Conservation (phyloP, 2,113 vertebrate genomes). For the Phylloscopus trochiloides region DNA sequence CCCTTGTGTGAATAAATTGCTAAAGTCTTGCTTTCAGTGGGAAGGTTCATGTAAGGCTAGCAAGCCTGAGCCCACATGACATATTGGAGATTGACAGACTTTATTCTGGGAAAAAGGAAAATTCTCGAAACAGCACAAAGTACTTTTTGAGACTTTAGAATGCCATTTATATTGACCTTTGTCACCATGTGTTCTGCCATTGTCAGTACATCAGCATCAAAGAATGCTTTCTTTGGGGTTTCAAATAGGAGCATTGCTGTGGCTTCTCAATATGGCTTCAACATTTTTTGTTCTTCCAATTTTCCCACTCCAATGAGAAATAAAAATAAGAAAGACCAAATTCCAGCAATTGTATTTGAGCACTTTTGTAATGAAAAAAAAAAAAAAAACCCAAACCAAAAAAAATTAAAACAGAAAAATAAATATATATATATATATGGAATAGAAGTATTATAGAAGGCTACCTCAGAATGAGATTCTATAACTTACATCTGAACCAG, state of each 20-base stretch:
- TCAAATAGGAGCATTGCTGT: conserved; percentile 1
- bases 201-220: conserved; percentile 28
- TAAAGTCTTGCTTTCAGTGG: neutral
- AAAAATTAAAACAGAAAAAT: neutral
- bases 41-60: neutral
- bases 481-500: conserved; percentile 74
- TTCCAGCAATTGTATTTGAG: conserved; percentile 70
- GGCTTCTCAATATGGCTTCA: conserved; percentile 20
- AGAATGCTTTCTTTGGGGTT: conserved; percentile 28
- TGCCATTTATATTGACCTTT: conserved; percentile 39
- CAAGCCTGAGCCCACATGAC: neutral
- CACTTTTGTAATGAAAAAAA: conserved; percentile 72
- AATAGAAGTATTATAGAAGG: conserved; percentile 73
- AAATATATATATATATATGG: conserved; percentile 48
- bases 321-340: conserved; percentile 72
- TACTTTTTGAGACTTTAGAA: conserved; percentile 14
- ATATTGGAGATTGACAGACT: conserved; percentile 8
- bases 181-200: conserved; percentile 3
- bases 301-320: conserved; percentile 52
- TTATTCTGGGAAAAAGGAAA: conserved; percentile 18
- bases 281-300: conserved; percentile 14
- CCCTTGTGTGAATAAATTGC: neutral
- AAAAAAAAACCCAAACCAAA: neutral
- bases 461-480: conserved; percentile 82
- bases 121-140: neutral